Conservation (phyloP, 2,888 invertebrate genomes). For the Deroplatys truncata region DNA sequence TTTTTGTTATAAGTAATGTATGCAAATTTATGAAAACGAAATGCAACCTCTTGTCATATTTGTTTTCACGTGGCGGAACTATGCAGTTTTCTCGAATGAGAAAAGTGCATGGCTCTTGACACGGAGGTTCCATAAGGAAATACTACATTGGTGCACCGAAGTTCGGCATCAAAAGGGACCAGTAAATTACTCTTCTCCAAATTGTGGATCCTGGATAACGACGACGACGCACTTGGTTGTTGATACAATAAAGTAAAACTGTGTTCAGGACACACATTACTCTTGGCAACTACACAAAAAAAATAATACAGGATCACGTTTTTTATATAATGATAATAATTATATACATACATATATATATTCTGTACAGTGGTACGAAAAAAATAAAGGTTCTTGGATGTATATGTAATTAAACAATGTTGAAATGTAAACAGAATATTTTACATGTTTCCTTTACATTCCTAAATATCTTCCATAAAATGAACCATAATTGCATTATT, state of each 20-base stretch:
- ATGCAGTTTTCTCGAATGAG: neutral
- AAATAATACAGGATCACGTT: constrained; percentile 2
- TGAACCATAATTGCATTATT: too few relatives aligned
- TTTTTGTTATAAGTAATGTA: neutral
- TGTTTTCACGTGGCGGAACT: neutral
- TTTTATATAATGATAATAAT: constrained; percentile 6
- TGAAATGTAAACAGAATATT: neutral
- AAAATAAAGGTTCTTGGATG: constrained; percentile 27
- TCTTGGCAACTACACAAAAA: neutral
- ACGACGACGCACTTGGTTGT: neutral
- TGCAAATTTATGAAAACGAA: neutral
- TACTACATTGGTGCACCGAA: too few relatives aligned
- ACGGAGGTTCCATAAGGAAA: neutral
- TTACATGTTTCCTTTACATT: neutral
- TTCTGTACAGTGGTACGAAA: constrained; percentile 22
- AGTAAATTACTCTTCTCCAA: neutral
- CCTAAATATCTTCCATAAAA: neutral
- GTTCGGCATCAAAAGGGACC: constrained; percentile 13
- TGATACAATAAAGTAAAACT: neutral
- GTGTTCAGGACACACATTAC: neutral
- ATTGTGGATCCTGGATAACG: too few relatives aligned
- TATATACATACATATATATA: constrained; percentile 11
- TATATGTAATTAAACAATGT: neutral
- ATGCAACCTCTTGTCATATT: neutral
- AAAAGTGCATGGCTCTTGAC: neutral